Conservation (phyloP, 2,113 vertebrate species). For the Climacteris rufus region DNA sequence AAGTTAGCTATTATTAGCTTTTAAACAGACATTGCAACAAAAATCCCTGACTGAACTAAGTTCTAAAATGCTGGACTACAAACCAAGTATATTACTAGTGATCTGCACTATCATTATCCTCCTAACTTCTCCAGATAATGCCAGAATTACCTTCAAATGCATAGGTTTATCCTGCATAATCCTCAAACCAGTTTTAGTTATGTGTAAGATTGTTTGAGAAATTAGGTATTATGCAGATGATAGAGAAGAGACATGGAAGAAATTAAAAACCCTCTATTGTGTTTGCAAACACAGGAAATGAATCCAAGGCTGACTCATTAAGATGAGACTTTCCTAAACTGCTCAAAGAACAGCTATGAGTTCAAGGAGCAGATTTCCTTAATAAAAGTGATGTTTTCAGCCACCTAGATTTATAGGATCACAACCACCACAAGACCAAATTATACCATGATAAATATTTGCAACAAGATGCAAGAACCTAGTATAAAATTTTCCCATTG, state of each 20-base stretch:
- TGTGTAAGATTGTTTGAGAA: background rate
- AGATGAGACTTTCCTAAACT: background rate
- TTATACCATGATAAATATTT: background rate
- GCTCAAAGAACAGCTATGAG: background rate
- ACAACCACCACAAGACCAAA: background rate
- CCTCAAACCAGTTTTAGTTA: background rate
- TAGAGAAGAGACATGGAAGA: background rate
- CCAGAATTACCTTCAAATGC: background rate
- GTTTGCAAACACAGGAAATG: constrained; percentile 50
- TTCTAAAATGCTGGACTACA: background rate
- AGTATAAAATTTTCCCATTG: background rate
- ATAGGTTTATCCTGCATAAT: background rate
- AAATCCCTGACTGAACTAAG: background rate
- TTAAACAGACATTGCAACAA: background rate
- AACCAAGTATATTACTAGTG: background rate
- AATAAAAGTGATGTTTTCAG: background rate
- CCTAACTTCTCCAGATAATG: background rate
- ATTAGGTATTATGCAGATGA: background rate
- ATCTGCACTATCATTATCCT: background rate
- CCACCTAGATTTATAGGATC: background rate
- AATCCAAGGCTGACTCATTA: constrained; percentile 48
- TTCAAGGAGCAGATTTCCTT: background rate
- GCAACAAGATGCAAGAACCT: background rate
- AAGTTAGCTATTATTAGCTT: constrained; percentile 10
- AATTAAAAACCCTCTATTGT: constrained; percentile 19